A percentile compares a stretch with the other conserved stretches of the same genome.
These are phyloP conservation scores for Alligator mississippiensis DNA, from an alignment of 2,113 vertebrate species.

Conservation along the genomic window DNA sequence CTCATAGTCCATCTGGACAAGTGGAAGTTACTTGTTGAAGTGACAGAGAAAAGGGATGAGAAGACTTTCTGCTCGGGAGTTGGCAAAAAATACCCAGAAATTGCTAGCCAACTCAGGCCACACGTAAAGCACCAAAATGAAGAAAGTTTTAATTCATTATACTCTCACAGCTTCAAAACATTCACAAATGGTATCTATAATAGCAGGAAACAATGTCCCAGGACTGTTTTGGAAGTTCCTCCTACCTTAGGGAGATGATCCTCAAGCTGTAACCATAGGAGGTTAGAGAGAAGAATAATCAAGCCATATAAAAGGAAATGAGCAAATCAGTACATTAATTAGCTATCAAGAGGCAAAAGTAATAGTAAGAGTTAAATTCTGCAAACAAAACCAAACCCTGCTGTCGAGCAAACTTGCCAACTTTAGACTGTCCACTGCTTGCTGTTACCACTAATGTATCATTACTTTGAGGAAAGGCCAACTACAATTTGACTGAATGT, in stretches of 20 bases:
- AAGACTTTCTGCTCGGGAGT: neutral
- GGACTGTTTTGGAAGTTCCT: neutral
- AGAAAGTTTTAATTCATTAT: neutral
- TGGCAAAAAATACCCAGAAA: neutral
- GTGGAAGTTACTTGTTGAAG: neutral
- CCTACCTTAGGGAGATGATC: rapidly evolving
- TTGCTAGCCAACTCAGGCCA: neutral
- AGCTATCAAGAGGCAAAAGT: rapidly evolving
- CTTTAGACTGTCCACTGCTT: rapidly evolving
- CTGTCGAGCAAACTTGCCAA: rapidly evolving
- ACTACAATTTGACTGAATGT: rapidly evolving
- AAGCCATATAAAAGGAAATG: rapidly evolving
- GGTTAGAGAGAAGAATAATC: neutral
- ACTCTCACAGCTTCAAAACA: neutral
- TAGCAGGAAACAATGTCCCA: neutral
- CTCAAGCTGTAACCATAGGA: rapidly evolving
- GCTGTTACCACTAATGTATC: rapidly evolving
- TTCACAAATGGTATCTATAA: neutral
- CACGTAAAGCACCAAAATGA: neutral
- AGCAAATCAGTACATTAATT: rapidly evolving
- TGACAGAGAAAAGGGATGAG: neutral
- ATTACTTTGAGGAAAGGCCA: rapidly evolving
- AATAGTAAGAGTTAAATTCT: rapidly evolving
- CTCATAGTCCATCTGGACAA: neutral
- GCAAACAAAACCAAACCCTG: neutral